Evolutionary conservation across 1,140 invertebrate species (phyloP).

Genomic region (Habropoda laboriosa): DNA sequence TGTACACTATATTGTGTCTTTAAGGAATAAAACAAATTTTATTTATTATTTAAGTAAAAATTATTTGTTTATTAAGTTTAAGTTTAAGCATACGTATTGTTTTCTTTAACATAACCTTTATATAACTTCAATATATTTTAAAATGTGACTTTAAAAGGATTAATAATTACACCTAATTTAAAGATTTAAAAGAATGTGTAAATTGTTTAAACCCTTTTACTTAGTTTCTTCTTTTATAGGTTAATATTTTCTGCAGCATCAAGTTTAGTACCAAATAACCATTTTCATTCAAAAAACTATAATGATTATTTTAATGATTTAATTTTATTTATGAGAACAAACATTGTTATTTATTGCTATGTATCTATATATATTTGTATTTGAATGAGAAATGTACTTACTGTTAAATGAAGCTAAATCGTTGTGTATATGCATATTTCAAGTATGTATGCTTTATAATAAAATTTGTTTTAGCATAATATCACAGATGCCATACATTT

Average conservation of each 20-base stretch:
- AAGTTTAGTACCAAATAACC: background rate
- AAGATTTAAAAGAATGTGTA: background rate
- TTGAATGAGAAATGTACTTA: background rate
- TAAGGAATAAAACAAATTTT: background rate
- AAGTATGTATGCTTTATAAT: slow-evolving; percentile 29
- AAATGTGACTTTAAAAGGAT: background rate
- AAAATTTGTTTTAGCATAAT: slow-evolving; percentile 68
- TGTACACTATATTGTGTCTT: too few species aligned
- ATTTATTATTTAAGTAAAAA: background rate
- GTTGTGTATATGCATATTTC: background rate
- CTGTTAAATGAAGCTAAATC: background rate
- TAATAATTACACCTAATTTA: background rate
- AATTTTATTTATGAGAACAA: background rate
- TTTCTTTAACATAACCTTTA: background rate
- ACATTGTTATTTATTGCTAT: too few species aligned
- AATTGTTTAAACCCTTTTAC: background rate
- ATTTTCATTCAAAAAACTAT: too few species aligned
- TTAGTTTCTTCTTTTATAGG: background rate
- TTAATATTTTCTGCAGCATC: background rate
- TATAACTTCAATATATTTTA: background rate
- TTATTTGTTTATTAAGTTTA: background rate
- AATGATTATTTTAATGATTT: background rate
- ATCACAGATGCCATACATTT: slow-evolving; percentile 91
- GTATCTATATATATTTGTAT: background rate
- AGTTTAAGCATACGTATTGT: background rate